These are phyloP conservation scores for Polypterus bichir DNA, from an alignment of 2,113 vertebrate genomes.

Conservation along the genomic window DNA sequence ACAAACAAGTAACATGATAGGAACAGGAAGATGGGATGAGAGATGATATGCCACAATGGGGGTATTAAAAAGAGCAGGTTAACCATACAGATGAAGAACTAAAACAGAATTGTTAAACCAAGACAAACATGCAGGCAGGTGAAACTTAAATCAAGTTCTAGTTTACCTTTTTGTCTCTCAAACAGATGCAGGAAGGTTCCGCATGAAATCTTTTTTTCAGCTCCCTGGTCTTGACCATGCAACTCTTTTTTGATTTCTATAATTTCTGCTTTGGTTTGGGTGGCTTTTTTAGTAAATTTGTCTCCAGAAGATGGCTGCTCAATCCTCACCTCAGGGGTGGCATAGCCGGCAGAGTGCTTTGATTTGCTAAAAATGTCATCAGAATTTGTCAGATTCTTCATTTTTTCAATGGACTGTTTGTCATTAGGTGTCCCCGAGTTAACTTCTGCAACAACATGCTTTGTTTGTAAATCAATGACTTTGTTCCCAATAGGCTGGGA, in stretches of 20 bases:
- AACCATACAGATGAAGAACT: too few relatives aligned
- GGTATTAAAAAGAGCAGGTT: not conserved
- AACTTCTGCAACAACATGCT: slow-evolving; percentile 25
- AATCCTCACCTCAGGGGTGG: slow-evolving; percentile 34
- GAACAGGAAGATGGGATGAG: not conserved
- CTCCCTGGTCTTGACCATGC: not conserved
- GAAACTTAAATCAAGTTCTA: not conserved
- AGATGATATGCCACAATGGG: not conserved
- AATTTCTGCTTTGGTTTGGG: slow-evolving; percentile 34
- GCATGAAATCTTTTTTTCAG: not conserved
- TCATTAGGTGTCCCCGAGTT: slow-evolving; percentile 24
- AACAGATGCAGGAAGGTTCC: slow-evolving; percentile 29
- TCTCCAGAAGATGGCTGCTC: slow-evolving; percentile 42
- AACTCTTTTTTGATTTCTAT: slow-evolving; percentile 26
- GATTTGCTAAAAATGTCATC: slow-evolving; percentile 53
- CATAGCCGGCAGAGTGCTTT: slow-evolving; percentile 44
- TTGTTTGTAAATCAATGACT: slow-evolving; percentile 34
- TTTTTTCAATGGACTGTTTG: slow-evolving; percentile 24
- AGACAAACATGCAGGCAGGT: too few relatives aligned
- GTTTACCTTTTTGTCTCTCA: slow-evolving; percentile 68
- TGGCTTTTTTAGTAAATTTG: slow-evolving; percentile 20
- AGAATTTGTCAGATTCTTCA: slow-evolving; percentile 46
- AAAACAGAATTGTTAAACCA: too few relatives aligned
- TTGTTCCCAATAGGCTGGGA: slow-evolving; percentile 46
- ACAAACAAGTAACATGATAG: not conserved